Conservation (phyloP, 2,888 invertebrate species). For the Archips xylosteana region DNA sequence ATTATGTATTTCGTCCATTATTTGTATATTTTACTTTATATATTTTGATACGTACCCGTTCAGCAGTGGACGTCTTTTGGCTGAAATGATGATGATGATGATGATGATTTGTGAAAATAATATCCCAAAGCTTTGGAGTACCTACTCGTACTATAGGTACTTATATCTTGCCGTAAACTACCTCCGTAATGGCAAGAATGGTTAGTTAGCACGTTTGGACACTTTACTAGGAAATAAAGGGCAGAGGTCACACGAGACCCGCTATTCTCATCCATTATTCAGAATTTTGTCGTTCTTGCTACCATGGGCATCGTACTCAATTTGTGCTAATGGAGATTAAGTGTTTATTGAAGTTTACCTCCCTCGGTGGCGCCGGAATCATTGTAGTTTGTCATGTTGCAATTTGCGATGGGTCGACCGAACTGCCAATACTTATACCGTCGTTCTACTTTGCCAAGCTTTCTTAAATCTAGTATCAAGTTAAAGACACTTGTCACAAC, state of each 20-base stretch:
- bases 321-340: slow-evolving; percentile 68
- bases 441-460: neutral
- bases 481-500: slow-evolving; percentile 1
- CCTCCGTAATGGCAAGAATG: slow-evolving; percentile 12
- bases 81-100: too few species aligned
- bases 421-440: neutral
- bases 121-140: neutral
- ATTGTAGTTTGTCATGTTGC: slow-evolving; percentile 44
- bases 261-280: slow-evolving; percentile 70
- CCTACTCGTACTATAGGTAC: too few species aligned
- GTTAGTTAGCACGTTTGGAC: slow-evolving; percentile 27
- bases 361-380: slow-evolving; percentile 46
- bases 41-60: too few species aligned
- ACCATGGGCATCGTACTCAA: slow-evolving; percentile 57
- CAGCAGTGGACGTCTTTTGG: too few species aligned
- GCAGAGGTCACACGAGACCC: slow-evolving; percentile 59
- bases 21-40: too few species aligned
- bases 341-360: slow-evolving; percentile 64
- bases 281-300: slow-evolving; percentile 56
- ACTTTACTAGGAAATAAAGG: slow-evolving; percentile 46
- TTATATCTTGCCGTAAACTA: neutral
- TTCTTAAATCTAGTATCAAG: neutral
- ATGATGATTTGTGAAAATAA: neutral
- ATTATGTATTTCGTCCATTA: too few species aligned
- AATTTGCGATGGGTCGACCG: slow-evolving; percentile 30